Base-by-base conservation (phyloP, 2,797 vertebrate genomes). In the Hoplostethus atlanticus region DNA sequence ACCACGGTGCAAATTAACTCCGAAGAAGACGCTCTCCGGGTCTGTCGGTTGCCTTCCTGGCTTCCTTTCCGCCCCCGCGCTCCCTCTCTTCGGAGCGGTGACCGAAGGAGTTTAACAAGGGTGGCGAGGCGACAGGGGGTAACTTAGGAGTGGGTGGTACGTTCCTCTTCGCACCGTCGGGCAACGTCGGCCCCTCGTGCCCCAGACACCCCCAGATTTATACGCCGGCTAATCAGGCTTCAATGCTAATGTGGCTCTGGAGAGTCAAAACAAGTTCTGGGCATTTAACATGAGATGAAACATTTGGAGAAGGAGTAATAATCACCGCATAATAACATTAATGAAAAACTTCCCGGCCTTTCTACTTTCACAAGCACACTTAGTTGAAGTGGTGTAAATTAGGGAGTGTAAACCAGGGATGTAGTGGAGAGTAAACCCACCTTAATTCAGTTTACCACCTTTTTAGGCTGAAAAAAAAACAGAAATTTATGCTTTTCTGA, bases 231-330 rank as follows among this genome's bases (percentile, higher is more conserved):
- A 89, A 94, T 93, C 90, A 90, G 81, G 88, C 88, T 90, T 85
- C 84, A 83, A 79, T 76, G 76, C 87, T 92, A 92, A 91, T 90
- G 86, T 84, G 87, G 69, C 91, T 90, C 93, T 89, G 84, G 91
- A 91, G 92, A 92, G 71, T 63, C 76, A 70, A 83, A 80, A 76
- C 84, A 78, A 82, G 74, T 89, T 91, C 78, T 84, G 67, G 84
- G 70, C 73, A 44, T 84, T 84, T 79, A 84, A 85, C 83, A 84
- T 30, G 68, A 87, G 73, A 84, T 69, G 77, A 79, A 89, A 87
- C 68, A 77, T 71, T 89, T 56, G 69, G 54, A 79, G 77, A 79
- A 57, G 31, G 64, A 85, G 81, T 54, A 85, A 83, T 84, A 71
- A 84, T 84, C 75, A 78, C 64, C 6, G 58, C 62, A 74, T 76